These are phyloP conservation scores for Hydrolagus affinis DNA, from an alignment of 2,113 vertebrate genomes.

Conservation along the genomic window DNA sequence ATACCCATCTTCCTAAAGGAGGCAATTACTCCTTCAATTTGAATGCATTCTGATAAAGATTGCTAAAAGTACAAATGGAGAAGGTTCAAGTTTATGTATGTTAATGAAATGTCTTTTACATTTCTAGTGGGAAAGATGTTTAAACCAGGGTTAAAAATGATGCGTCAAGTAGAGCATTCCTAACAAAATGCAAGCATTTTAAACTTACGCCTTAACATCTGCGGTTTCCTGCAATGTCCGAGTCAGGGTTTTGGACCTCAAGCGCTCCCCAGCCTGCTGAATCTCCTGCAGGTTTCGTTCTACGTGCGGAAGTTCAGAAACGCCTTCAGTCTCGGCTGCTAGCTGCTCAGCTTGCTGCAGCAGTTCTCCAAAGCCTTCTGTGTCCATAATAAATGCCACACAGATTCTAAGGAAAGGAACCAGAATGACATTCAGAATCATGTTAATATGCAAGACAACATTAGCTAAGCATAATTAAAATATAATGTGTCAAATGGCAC, in stretches of 20 bases:
- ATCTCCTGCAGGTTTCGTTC: constrained; percentile 92
- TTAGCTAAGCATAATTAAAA: too few species aligned
- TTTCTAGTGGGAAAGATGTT: too few species aligned
- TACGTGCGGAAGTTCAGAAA: constrained; percentile 86
- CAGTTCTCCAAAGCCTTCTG: constrained; percentile 88
- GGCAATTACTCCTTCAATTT: neutral
- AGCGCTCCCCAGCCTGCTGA: constrained; percentile 86
- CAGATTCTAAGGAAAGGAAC: constrained; percentile 32
- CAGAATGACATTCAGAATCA: neutral
- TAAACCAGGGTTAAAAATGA: neutral
- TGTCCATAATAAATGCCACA: constrained; percentile 62
- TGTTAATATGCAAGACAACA: neutral
- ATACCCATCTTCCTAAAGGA: neutral
- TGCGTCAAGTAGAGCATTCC: neutral
- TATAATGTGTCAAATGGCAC: too few species aligned
- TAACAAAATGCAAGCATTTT: neutral
- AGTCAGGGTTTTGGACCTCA: constrained; percentile 84
- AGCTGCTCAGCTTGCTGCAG: constrained; percentile 96
- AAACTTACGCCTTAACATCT: constrained; percentile 89
- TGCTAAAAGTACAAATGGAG: neutral
- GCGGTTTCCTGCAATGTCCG: constrained; percentile 91
- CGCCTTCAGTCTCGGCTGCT: constrained; percentile 88
- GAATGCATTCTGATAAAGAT: neutral
- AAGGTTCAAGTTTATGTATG: neutral
- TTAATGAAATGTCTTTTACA: neutral